Conservation (phyloP, 2,797 vertebrate species). For the Ctenopoma multispine region DNA sequence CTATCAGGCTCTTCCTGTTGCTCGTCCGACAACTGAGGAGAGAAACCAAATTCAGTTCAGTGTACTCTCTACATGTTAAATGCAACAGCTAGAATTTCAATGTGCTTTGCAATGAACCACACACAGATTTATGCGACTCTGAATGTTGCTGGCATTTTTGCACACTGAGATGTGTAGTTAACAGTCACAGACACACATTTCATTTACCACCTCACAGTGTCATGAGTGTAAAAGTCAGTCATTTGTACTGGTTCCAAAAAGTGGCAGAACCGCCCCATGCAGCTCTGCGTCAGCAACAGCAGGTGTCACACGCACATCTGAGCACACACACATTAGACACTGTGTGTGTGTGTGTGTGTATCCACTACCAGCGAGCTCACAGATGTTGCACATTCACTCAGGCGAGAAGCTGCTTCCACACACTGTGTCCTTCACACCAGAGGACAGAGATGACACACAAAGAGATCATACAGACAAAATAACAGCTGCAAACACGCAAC, state of each 20-base stretch:
- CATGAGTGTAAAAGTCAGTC: constrained; percentile 17
- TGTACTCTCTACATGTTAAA: neutral
- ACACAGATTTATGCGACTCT: constrained; percentile 6
- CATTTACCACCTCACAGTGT: neutral
- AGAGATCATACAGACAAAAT: neutral
- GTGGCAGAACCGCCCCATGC: neutral
- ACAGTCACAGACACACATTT: neutral
- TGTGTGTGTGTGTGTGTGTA: neutral
- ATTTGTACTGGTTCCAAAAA: constrained; percentile 1
- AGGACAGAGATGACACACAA: constrained; percentile 4
- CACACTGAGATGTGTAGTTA: too few species aligned
- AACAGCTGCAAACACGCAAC: neutral
- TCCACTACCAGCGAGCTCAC: neutral
- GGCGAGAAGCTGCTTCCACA: neutral
- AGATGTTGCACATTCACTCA: constrained; percentile 19
- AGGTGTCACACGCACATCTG: constrained; percentile 19
- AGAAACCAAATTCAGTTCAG: constrained; percentile 25
- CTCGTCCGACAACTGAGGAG: constrained; percentile 93
- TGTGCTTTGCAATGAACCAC: constrained; percentile 33
- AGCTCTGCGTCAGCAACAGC: constrained; percentile 1
- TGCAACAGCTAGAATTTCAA: too few species aligned
- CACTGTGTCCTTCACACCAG: constrained; percentile 27
- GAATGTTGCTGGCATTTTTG: neutral
- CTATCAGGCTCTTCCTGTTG: constrained; percentile 97
- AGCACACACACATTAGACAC: neutral